phyloP scores from a whole-genome alignment of 2,888 invertebrate species.

The Pecten maximus region DNA sequence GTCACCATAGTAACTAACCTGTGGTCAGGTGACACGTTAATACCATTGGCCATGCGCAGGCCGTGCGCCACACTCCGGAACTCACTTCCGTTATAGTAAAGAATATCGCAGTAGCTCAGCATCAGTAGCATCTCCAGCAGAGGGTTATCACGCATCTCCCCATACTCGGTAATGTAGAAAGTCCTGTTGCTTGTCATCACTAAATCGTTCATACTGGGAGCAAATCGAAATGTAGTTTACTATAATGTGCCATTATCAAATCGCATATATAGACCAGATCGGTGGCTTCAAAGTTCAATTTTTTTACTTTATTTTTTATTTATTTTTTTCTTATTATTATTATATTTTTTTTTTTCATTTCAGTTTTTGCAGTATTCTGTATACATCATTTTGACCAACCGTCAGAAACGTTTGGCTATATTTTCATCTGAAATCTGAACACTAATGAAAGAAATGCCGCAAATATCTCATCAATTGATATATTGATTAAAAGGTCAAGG shows the following conservation, averaged over 20 bases:
- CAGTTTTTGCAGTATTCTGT: too few relatives aligned
- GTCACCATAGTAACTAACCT: too few relatives aligned
- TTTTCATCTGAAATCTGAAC: too few relatives aligned
- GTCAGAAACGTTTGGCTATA: too few relatives aligned
- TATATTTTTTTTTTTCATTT: not conserved
- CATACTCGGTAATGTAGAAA: slow-evolving; percentile 58
- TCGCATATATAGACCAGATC: too few relatives aligned
- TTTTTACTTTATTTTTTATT: too few relatives aligned
- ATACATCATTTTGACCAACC: too few relatives aligned
- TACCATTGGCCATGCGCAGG: slow-evolving; percentile 57
- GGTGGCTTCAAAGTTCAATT: too few relatives aligned
- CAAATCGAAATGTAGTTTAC: not conserved
- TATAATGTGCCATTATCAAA: too few relatives aligned
- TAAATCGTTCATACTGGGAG: slow-evolving; percentile 62
- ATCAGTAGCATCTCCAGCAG: slow-evolving; percentile 48
- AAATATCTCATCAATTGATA: too few relatives aligned
- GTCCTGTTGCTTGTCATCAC: slow-evolving; percentile 60
- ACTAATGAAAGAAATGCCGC: too few relatives aligned
- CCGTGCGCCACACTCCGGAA: slow-evolving; percentile 54
- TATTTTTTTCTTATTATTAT: not conserved
- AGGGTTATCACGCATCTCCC: slow-evolving; percentile 15
- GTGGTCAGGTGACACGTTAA: slow-evolving; percentile 56
- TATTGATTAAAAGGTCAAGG: too few relatives aligned
- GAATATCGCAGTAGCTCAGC: slow-evolving; percentile 56
- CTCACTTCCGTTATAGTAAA: slow-evolving; percentile 58